Evolutionary conservation across 2,888 invertebrate species (phyloP).

Genomic region (Drosophila incognita): DNA sequence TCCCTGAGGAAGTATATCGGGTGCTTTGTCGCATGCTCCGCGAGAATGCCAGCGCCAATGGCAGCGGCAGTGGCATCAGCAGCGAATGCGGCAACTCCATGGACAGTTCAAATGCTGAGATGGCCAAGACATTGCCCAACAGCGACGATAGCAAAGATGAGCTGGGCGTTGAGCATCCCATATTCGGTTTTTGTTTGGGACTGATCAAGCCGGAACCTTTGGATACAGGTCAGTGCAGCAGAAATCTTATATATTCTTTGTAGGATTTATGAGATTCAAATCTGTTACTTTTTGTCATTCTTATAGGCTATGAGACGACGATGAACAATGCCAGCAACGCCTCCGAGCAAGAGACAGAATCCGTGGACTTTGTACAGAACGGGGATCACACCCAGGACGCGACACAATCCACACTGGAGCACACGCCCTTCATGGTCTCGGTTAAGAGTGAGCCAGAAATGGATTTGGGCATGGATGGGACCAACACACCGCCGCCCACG

Average conservation of each 20-base stretch:
- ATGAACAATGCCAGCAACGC: constrained; percentile 39
- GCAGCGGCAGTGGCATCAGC: constrained; percentile 35
- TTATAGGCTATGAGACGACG: constrained; percentile 72
- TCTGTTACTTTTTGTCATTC: not conserved
- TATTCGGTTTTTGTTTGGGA: constrained; percentile 83
- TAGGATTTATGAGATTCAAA: not conserved
- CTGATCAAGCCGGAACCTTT: constrained; percentile 82
- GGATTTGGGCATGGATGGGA: constrained; percentile 62
- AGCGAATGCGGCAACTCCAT: constrained; percentile 73
- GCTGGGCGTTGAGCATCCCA: constrained; percentile 81
- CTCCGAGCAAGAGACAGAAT: constrained; percentile 62
- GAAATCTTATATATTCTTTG: not conserved
- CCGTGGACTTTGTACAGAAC: constrained; percentile 37
- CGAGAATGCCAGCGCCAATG: constrained; percentile 34
- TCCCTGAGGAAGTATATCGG: constrained; percentile 79
- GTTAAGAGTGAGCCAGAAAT: constrained; percentile 69
- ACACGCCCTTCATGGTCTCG: constrained; percentile 61
- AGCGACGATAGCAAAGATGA: constrained; percentile 39
- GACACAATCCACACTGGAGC: constrained; percentile 36
- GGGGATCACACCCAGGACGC: constrained; percentile 8
- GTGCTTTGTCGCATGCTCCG: constrained; percentile 78
- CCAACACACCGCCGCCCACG: constrained; percentile 69
- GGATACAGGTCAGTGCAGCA: constrained; percentile 76
- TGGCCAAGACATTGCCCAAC: constrained; percentile 11
- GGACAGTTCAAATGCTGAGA: constrained; percentile 63